These are phyloP conservation scores for Neopelma chrysocephalum DNA, from an alignment of 2,797 vertebrate species.

Conservation along the genomic window DNA sequence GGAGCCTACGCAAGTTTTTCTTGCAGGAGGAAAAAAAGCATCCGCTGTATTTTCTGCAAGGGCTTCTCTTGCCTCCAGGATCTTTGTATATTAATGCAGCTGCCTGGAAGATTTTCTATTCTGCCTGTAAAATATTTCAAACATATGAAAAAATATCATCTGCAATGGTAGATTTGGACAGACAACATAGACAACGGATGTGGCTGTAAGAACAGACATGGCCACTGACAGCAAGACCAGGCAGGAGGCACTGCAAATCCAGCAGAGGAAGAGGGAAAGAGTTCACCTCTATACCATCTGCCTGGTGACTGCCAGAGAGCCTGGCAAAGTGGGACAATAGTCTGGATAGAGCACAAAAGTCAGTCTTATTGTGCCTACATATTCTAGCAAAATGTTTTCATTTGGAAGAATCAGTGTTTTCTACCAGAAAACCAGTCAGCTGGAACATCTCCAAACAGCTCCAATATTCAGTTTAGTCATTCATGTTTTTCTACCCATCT, in stretches of 20 bases:
- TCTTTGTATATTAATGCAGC: not conserved
- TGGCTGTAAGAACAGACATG: not conserved
- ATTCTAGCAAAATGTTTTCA: not conserved
- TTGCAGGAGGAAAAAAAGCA: not conserved
- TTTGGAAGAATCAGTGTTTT: not conserved
- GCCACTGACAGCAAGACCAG: not conserved
- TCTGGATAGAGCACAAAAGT: not conserved
- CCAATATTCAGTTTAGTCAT: not conserved
- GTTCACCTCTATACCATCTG: not conserved
- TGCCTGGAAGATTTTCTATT: not conserved
- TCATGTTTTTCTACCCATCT: constrained; percentile 1
- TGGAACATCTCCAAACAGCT: not conserved
- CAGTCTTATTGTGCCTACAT: not conserved
- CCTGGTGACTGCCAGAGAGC: not conserved
- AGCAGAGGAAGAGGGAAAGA: not conserved
- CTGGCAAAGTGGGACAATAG: not conserved
- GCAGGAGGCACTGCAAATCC: not conserved
- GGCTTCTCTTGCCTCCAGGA: not conserved
- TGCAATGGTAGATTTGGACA: not conserved
- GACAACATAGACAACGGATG: not conserved
- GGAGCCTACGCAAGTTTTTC: not conserved
- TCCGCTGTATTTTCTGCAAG: not conserved
- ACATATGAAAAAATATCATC: not conserved
- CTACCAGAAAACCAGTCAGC: not conserved
- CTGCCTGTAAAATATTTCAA: not conserved